A percentile compares a stretch with the other conserved stretches of the same genome.
Evolutionary conservation across 2,888 invertebrate genomes (phyloP).

Genomic region (Phyllotreta striolata): DNA sequence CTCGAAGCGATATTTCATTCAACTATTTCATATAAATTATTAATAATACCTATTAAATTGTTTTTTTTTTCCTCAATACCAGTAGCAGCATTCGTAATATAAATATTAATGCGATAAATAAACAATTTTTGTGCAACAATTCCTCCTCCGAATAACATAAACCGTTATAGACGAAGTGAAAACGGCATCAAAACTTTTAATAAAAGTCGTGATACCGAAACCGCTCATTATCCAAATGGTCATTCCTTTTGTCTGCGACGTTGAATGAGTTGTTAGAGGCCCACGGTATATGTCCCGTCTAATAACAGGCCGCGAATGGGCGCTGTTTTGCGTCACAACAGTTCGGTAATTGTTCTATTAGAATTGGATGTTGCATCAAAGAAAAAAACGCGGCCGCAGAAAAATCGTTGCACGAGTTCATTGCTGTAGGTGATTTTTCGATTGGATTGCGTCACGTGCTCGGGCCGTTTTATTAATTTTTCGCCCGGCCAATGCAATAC

Average conservation of each 20-base stretch:
- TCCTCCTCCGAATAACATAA: neutral
- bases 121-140: neutral
- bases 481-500: no score
- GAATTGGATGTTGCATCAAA: constrained; percentile 24
- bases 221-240: constrained; percentile 51
- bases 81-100: no score
- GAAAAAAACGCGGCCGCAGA: constrained; percentile 20
- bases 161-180: constrained; percentile 38
- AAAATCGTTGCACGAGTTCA: constrained; percentile 25
- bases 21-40: neutral
- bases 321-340: constrained; percentile 30
- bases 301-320: constrained; percentile 25
- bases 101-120: no score
- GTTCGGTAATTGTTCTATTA: constrained; percentile 27
- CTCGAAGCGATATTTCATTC: neutral
- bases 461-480: neutral
- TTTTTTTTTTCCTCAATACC: neutral
- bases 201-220: constrained; percentile 46
- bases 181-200: constrained; percentile 37
- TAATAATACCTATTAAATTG: neutral
- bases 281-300: constrained; percentile 48
- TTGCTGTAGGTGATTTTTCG: constrained; percentile 8
- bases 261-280: constrained; percentile 48
- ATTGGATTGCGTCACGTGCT: constrained; percentile 8
- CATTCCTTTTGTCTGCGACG: constrained; percentile 46